phyloP scores from a whole-genome alignment of 1,140 invertebrate species.

The Atta cephalotes region DNA sequence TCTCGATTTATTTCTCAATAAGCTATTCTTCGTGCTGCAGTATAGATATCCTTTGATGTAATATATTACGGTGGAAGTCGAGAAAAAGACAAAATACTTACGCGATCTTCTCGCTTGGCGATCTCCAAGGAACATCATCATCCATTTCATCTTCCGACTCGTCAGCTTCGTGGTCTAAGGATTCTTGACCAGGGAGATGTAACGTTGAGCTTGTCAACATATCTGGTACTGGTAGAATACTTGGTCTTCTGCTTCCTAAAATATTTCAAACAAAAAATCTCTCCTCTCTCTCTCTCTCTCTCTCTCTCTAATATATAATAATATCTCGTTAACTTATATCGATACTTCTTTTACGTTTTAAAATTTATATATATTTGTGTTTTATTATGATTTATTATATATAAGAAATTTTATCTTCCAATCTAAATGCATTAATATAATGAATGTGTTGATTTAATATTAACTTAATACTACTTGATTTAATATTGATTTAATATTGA shows the following conservation, averaged over 20 bases:
- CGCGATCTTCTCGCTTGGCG: conserved; percentile 95
- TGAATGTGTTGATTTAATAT: not conserved
- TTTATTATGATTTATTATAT: not conserved
- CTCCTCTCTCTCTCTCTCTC: not conserved
- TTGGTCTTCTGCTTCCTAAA: conserved; percentile 93
- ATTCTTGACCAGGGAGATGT: conserved; percentile 91
- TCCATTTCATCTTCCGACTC: conserved; percentile 96
- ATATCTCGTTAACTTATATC: not conserved
- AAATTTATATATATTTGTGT: not conserved
- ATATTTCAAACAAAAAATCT: not conserved
- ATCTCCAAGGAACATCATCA: conserved; percentile 95
- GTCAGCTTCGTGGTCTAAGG: conserved; percentile 91
- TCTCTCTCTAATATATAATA: not conserved
- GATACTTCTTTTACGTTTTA: not conserved
- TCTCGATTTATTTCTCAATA: conserved; percentile 32
- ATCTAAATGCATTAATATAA: no score
- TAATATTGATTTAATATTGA: not conserved
- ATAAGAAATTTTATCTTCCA: not conserved
- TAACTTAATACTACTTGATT: not conserved
- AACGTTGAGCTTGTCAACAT: conserved; percentile 93
- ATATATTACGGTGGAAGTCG: not conserved
- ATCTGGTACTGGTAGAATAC: conserved; percentile 95
- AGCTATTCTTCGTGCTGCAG: conserved; percentile 27
- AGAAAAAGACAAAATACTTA: conserved; percentile 87
- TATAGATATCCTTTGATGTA: conserved; percentile 24